phyloP scores from a whole-genome alignment of 2,113 vertebrate species.

The Ursus arctos region DNA sequence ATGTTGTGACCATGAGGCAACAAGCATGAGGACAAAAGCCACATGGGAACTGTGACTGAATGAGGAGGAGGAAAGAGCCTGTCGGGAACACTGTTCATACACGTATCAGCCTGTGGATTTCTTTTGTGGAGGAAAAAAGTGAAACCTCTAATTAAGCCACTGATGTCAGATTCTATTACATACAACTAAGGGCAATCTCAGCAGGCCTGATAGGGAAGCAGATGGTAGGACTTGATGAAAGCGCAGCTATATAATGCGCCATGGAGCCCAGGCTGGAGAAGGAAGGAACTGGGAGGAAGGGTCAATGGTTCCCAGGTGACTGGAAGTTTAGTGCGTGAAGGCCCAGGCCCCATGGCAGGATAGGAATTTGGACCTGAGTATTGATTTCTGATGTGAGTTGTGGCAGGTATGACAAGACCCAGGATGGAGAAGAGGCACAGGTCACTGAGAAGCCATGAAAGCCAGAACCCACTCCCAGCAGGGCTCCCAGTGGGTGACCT shows the following conservation, averaged over 20 bases:
- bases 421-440: not conserved
- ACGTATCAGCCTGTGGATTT: not conserved
- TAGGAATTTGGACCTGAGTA: not conserved
- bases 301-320: accelerated
- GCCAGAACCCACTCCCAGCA: not conserved
- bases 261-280: not conserved
- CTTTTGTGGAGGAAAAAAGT: not conserved
- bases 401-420: not conserved
- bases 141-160: not conserved
- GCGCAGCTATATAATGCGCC: not conserved
- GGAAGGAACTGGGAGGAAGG: not conserved
- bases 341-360: accelerated
- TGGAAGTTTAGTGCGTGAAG: not conserved
- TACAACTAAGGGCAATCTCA: not conserved
- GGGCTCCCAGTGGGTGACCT: not conserved
- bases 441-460: not conserved
- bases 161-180: not conserved
- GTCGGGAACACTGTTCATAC: not conserved
- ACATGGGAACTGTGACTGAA: not conserved
- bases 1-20: not conserved
- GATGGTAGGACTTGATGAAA: too few relatives aligned
- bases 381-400: not conserved
- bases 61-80: not conserved
- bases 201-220: not conserved
- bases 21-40: not conserved